These are phyloP conservation scores for Nemotelus pantherinus DNA, from an alignment of 2,888 invertebrate genomes.

Conservation along the genomic window DNA sequence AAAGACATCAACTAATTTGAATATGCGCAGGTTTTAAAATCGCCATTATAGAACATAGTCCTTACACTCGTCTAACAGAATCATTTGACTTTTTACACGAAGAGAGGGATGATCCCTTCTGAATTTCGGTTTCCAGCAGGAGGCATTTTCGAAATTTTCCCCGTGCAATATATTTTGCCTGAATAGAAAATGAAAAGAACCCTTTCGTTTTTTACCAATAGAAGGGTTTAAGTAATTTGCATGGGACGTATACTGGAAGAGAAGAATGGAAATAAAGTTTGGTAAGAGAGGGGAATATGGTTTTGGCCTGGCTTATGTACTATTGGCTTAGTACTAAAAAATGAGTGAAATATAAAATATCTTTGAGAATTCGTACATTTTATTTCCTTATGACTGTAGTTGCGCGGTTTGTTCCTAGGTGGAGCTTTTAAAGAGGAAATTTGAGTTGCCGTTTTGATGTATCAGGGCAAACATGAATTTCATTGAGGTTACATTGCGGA, in stretches of 20 bases:
- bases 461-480: too few relatives aligned
- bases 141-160: slow-evolving; percentile 35
- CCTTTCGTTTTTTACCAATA: slow-evolving; percentile 29
- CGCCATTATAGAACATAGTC: neutral
- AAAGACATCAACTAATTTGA: slow-evolving; percentile 36
- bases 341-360: neutral
- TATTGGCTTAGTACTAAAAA: neutral
- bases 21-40: slow-evolving; percentile 41
- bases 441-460: too few relatives aligned
- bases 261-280: neutral
- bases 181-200: slow-evolving; percentile 30
- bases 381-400: too few relatives aligned
- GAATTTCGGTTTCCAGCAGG: neutral
- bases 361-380: too few relatives aligned
- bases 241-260: neutral
- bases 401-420: too few relatives aligned
- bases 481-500: too few relatives aligned
- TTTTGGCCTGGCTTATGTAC: neutral
- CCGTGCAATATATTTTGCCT: slow-evolving; percentile 3
- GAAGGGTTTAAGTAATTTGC: slow-evolving; percentile 36
- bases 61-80: too few relatives aligned
- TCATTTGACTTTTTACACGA: neutral
- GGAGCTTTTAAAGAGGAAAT: too few relatives aligned
- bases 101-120: neutral
- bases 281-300: neutral